Evolutionary conservation across 2,113 vertebrate species (phyloP), one percentile per base, ranked within the genome.

Genomic region (Sander vitreus): DNA sequence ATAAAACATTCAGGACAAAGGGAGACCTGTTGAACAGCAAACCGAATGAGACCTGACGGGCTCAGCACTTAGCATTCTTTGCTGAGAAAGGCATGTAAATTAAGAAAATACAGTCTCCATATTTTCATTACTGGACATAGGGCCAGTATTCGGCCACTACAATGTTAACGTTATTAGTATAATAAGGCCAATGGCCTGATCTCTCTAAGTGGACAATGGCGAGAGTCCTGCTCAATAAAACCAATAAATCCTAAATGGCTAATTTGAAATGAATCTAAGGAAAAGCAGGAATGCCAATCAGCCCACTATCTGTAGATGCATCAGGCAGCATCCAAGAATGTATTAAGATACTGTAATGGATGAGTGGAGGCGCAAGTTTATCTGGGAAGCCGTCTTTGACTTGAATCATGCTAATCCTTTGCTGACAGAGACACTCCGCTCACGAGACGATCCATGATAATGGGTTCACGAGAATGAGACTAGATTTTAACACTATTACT

Each of bases 1-100:
- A 83, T 91, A 47, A 91, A 91, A 89, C 77, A 86, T 91, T 86
- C 72, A 88, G 80, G 68, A 86, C 84, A 79, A 84, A 86, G 27
- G 53, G 48, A 84, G 53, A 86, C 74, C 78, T 88, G 85, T 78
- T 85, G 80, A 85, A 78, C 54, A 59, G 69, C 45, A 68, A 69
- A 66, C 54, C 66, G 81, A 85, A 90, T 76, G 71, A 79, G 83
- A 88, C 25, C 77, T 50, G 81, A 89, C 87, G 76, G 80, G 45
- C 80, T 73, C 47, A 45, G 64, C 63, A 78, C 57, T 86, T 70
- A 65, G 70, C 77, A 82, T 83, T 63, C 67, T 73, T 73, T 64
- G 51, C 43, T 19, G 57, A 23, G 0, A 58, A 59, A 69, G 70
- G 64, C 30, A 71, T 39, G 33, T 47, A 48, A 50, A 78, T 68